Evolutionary conservation across 2,113 vertebrate species (phyloP), one percentile per base, ranked within the genome.

Genomic region (Camelus bactrianus): DNA sequence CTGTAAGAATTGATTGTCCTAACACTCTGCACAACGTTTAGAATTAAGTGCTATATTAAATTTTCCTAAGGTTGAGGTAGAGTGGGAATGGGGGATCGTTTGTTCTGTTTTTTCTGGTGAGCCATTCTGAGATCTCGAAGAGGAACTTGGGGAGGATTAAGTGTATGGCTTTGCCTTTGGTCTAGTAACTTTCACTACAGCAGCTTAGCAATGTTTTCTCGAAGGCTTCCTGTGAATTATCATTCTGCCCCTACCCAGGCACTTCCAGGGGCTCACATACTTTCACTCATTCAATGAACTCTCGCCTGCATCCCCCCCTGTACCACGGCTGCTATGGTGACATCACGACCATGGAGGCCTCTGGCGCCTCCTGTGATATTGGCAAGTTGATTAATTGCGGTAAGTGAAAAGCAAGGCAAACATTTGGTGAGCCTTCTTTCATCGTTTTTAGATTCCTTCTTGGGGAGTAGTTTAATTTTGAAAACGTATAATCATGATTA

Each of bases 281-380:
- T 0, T 87, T 96, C 28, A 75, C 87, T 3, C 86, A 89, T 8
- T 70, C 93, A 2, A 52, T 72, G 87, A 92, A 58, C 42, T 70
- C 94, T 75, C 90, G 81, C 42, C 75, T 90, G n/a, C 86, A 81
- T 12, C 88, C 96, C 12, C 92, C 30, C 42, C 69, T 95, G 58
- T 96, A 97, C 86, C 95, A 94, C 0, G 95, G 98, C 58, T 98
- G 97, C 95, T 98, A 98, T 0, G 98, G 98, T 4, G 97, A 98
- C 42, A 91, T 99, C n/a, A 97, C 19, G 38, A 97, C 97, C 19
- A 97, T 99, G 72, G 87, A 96, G 7, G 98, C 98, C 10, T 58
- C 98, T 0, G 99, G 99, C 4, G 98, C 98, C 11, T 97, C 98
- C 0, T 98, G 97, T 15, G 12, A 22, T 24, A 85, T 98, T 42